phyloP scores from a whole-genome alignment of 2,113 vertebrate genomes.

The Lasiurus cinereus region DNA sequence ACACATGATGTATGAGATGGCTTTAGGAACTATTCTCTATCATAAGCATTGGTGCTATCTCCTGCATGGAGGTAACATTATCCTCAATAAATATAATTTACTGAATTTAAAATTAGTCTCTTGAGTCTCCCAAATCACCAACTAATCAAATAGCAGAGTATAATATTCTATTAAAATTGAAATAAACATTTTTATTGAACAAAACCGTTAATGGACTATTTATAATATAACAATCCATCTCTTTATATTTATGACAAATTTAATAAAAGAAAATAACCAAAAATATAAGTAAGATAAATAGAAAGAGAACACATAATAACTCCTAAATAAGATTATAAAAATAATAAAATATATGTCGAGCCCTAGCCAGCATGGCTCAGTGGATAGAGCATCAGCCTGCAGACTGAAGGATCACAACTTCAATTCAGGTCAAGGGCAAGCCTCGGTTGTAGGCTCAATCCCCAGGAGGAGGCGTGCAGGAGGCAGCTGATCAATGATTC shows the following conservation, averaged over 20 bases:
- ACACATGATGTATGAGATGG: not conserved
- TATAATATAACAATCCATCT: not conserved
- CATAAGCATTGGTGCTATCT: not conserved
- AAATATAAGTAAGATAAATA: not conserved
- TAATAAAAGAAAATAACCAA: not conserved
- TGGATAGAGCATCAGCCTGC: too few species aligned
- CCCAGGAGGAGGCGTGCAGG: too few species aligned
- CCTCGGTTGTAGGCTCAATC: too few species aligned
- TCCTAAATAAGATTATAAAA: not conserved
- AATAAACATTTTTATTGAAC: not conserved
- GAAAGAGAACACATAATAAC: not conserved
- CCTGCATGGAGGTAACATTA: not conserved
- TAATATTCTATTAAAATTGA: not conserved
- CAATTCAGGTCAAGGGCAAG: too few species aligned
- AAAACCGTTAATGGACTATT: not conserved
- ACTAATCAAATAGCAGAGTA: not conserved
- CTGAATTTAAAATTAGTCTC: not conserved
- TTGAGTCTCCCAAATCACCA: constrained; percentile 37
- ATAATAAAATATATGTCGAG: not conserved
- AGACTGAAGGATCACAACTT: too few species aligned
- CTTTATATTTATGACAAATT: constrained; percentile 31
- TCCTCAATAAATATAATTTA: not conserved
- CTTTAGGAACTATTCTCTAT: not conserved
- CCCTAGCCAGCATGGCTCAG: too few species aligned
- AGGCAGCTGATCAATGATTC: too few species aligned